Base-by-base conservation (phyloP, 92 coral and sea anemone genomes). In the Porites rus region DNA sequence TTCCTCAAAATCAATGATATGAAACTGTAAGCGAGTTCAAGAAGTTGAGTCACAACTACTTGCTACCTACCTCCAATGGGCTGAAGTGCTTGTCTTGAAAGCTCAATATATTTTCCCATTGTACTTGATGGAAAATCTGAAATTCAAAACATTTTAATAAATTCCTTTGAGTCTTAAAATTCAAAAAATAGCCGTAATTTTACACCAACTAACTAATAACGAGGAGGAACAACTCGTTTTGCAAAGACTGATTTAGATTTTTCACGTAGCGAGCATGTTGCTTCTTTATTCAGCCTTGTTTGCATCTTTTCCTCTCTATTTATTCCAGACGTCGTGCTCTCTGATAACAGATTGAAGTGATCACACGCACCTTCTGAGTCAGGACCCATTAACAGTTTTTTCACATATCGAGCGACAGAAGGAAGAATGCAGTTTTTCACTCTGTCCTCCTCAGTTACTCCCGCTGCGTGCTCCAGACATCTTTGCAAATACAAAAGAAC, bases 401-500 rank as follows among this genome's bases (percentile, higher is more conserved):
- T 69, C 69, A 93, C 84, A 74, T 95, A 97, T 72, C 76, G 74
- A 22, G 93, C 86, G 38, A 97, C 80, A 69, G 96, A 90, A 25
- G 79, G 80, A 65, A 97, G 94, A 71, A 85, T 75, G 52, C 94
- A 93, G 73, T 92, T 94, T 50, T 95, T 97, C 9, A 90, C 90
- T 69, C 84, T 85, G 81, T 97, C 89, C 78, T 93, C 96, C 65
- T 94, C 93, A 8, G 97, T 97, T 1, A 97, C 98, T 17, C 98
- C 99, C 8, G 99, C 94, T 75, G 96, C 92, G 53, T 91, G 92
- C 10, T 87, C 88, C 75, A 97, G 81, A 89, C 99, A 97, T 50
- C 82, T 89, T 46, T 92, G 89, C 18, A 97, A 90, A 81, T 95
- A 97, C 67, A 73, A 86, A 61, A 93, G 76, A 10, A 97, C 92